Evolutionary conservation across 35 echinoderm and acorn worm genomes (phyloP).

Genomic region (Amphiura filiformis): DNA sequence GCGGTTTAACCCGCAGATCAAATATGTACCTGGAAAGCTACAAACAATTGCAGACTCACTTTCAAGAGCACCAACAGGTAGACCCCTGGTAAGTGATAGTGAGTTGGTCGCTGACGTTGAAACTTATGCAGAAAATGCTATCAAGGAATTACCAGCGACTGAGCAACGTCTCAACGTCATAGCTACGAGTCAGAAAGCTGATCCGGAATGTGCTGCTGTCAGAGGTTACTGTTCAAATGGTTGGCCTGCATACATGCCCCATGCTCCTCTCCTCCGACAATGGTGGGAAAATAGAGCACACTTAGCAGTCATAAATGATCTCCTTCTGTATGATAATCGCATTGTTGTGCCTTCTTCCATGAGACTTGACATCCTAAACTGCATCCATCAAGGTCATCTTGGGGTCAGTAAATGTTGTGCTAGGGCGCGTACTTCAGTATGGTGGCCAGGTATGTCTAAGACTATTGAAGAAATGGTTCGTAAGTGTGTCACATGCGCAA

Average conservation of each 20-base stretch:
- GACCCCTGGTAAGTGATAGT: background rate
- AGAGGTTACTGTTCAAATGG: constrained; percentile 3
- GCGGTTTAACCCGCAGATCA: constrained; percentile 23
- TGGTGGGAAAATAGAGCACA: constrained; percentile 28
- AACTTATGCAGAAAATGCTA: background rate
- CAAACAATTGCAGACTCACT: constrained; percentile 28
- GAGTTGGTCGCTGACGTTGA: background rate
- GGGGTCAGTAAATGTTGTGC: constrained; percentile 44
- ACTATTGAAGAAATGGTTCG: constrained; percentile 26
- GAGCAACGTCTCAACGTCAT: constrained; percentile 31
- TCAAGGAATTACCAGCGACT: background rate
- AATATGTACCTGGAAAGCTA: constrained; percentile 21
- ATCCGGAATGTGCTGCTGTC: constrained; percentile 23
- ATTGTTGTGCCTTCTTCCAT: constrained; percentile 1
- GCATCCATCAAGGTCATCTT: constrained; percentile 34
- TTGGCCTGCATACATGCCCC: constrained; percentile 41
- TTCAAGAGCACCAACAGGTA: constrained; percentile 14
- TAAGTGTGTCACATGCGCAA: constrained; percentile 33
- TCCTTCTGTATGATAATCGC: background rate
- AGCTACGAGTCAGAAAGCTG: constrained; percentile 21
- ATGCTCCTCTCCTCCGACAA: constrained; percentile 29
- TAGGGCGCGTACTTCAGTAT: constrained; percentile 2
- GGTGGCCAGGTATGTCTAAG: constrained; percentile 27
- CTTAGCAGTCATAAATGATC: too few relatives aligned
- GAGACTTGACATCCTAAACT: constrained; percentile 15